phyloP scores from a whole-genome alignment of 2,888 invertebrate species.

The Nycteola revayana region DNA sequence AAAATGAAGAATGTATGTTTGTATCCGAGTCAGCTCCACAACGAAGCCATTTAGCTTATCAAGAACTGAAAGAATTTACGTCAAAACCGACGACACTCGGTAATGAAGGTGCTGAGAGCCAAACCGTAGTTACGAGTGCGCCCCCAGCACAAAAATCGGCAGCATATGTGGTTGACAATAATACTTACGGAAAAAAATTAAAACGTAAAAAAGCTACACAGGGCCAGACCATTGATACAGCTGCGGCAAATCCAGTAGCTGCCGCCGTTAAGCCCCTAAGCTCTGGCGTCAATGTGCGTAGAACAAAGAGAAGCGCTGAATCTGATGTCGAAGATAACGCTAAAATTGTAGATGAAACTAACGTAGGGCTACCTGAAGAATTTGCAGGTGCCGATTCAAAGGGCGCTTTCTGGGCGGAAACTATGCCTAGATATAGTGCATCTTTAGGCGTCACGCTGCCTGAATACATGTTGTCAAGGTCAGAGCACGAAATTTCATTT shows the following conservation, averaged over 20 bases:
- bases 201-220: conserved; percentile 68
- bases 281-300: conserved; percentile 32
- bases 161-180: conserved; percentile 61
- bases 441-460: conserved; percentile 84
- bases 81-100: conserved; percentile 66
- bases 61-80: conserved; percentile 84
- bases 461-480: conserved; percentile 85
- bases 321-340: conserved; percentile 55
- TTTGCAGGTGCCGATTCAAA: conserved; percentile 80
- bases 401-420: conserved; percentile 85
- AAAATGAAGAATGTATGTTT: conserved; percentile 91
- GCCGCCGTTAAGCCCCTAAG: conserved; percentile 36
- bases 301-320: conserved; percentile 62
- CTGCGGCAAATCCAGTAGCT: conserved; percentile 47
- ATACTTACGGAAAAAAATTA: conserved; percentile 62
- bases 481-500: conserved; percentile 86
- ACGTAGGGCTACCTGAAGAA: conserved; percentile 73
- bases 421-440: conserved; percentile 84
- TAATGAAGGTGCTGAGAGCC: conserved; percentile 64
- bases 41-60: conserved; percentile 84
- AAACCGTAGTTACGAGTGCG: conserved; percentile 63
- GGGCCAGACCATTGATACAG: conserved; percentile 40
- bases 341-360: conserved; percentile 56
- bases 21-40: conserved; percentile 86
- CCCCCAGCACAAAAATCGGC: conserved; percentile 59